Evolutionary conservation across 2,113 vertebrate genomes (phyloP), one percentile per base, ranked within the genome.

Genomic region (Halichoerus grypus): DNA sequence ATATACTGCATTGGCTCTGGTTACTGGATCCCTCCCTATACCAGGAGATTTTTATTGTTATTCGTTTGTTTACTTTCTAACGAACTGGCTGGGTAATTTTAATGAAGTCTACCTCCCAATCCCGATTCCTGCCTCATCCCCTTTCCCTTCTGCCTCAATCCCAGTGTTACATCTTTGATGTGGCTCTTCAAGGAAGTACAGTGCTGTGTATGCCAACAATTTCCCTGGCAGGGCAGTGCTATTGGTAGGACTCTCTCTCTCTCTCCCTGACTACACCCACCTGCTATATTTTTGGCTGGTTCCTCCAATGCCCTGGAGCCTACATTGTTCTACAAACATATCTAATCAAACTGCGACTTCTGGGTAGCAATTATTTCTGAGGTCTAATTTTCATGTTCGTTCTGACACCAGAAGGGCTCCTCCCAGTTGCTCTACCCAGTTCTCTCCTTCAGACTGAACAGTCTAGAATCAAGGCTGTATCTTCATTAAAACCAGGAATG

Each of bases 81-180:
- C 36, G 46, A 74, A 46, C 19, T n/a, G 8, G 19, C 39, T 77
- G 55, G 55, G 16, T 77, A 16, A 76, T 49, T 63, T 49, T 77
- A 18, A 39, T n/a, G 19, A 24, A 16, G 14, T 63, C 42, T 49
- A 16, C 7, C 5, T 61, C 55, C 28, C 28, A 3, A 3, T 24
- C 13, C 13, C 0, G 1, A 26, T 31, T 18, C 7, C 15, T 33
- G 8, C 4, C n/a, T 18, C 24, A 24, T 16, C 19, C n/a, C 1
- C 24, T 71, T 31, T 26, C 53, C 24, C 4, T 76, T 33, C 31
- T 63, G 57, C 22, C 10, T 57, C 9, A 63, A 7, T 2, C 22
- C 31, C 8, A 1, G 36, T n/a, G 8, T 77, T 49, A 26, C 18
- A 77, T 21, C 13, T 1, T 39, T 19, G 88, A 11, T 26, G 0